Percentiles rank a stretch among this genome's conserved stretches.
phyloP scores from a whole-genome alignment of 2,888 invertebrate genomes.

The Perdita meconis region DNA sequence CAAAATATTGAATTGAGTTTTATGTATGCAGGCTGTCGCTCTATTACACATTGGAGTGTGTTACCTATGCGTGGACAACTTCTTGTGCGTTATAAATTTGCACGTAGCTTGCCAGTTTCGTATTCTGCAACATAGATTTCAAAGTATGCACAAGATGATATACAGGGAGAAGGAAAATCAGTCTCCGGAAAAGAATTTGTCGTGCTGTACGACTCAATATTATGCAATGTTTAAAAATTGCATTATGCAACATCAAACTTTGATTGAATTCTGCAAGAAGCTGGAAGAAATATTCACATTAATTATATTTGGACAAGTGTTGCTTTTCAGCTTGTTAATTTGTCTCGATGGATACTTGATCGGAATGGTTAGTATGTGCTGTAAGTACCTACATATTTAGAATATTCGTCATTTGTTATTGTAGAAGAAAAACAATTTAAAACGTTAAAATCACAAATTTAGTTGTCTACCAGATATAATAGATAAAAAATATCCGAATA shows the following conservation, averaged over 20 bases:
- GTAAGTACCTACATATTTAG: not conserved
- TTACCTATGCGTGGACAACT: constrained; percentile 41
- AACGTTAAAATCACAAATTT: too few species aligned
- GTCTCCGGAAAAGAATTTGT: too few species aligned
- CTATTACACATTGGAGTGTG: not conserved
- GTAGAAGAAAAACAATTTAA: too few species aligned
- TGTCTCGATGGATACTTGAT: constrained; percentile 56
- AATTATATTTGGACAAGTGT: constrained; percentile 61
- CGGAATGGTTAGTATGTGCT: constrained; percentile 49
- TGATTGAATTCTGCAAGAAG: constrained; percentile 58
- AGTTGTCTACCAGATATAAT: too few species aligned
- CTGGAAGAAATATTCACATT: constrained; percentile 60
- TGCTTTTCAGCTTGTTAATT: constrained; percentile 58
- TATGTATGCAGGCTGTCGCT: not conserved
- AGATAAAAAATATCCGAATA: too few species aligned
- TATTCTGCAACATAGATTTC: constrained; percentile 29
- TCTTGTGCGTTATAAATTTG: constrained; percentile 29
- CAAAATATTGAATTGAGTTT: not conserved
- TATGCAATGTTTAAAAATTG: not conserved
- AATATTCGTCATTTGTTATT: too few species aligned
- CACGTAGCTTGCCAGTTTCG: constrained; percentile 33
- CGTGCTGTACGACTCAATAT: not conserved
- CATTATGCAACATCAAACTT: constrained; percentile 30
- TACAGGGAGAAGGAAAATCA: not conserved
- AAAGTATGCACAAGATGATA: not conserved